Base-by-base conservation (phyloP, 2,888 invertebrate genomes). In the Ophonus ardosiacus region DNA sequence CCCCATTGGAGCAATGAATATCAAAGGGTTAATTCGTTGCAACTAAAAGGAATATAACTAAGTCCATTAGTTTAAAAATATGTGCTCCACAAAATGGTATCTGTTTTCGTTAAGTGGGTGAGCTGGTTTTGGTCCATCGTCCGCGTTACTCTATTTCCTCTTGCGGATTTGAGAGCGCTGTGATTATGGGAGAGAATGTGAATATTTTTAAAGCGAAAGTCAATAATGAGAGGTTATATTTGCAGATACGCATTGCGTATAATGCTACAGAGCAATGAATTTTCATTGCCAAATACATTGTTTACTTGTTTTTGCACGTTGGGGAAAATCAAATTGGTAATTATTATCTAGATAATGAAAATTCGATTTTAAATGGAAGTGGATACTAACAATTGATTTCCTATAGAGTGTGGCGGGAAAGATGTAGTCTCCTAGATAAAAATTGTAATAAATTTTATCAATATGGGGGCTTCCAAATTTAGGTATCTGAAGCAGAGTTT, bases 241-340 rank as follows among this genome's bases (percentile, higher is more conserved):
- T 63, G 63, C 63, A 63, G 21, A 63, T 63, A 63, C 63, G 63
- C 63, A 63, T 10, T 63, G 63, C 63, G 63, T 63, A 63, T 21
- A 63, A 63, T 63, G 63, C 18, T 59, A 59, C 59, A 17, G 0
- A 59, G 59, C 24, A 21, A 24, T 18, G 24, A 63, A 63, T 63
- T 8, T 8, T 8, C 18, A 63, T 63, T 63, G 21, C 63, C 63
- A 63, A 63, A 21, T 24, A 21, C 61, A 13, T 8, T 68, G 68
- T 68, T 68, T 68, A 68, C 68, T 24, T 21, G 65, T 38, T 68
- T 68, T 68, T 63, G 24, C 24, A 63, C 38, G 31, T 68, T 68
- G 68, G 63, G 63, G 68, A 68, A 68, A 38, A 68, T 68, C 31
- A 68, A 68, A 68, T 68, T 38, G 68, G 68, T 31, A 68, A 68